Evolutionary conservation across 30 jellyfish, hydroid and myxozoan genomes (phyloP).

Genomic region (Aurelia aurita complex sp. Pacific): DNA sequence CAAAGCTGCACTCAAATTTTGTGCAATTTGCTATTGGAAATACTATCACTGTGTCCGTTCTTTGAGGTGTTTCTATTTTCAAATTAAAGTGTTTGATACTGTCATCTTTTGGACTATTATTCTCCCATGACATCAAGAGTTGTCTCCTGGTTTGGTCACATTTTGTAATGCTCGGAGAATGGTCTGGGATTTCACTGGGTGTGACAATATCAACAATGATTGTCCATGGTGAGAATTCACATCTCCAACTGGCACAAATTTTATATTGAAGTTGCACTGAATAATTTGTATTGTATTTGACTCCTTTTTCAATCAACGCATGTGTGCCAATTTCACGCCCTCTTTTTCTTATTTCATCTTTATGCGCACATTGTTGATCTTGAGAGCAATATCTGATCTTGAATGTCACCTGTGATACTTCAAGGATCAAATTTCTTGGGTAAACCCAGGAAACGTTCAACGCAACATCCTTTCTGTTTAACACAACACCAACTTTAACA

Average conservation of each 20-base stretch:
- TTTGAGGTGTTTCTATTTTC: neutral
- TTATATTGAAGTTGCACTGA: constrained; percentile 10
- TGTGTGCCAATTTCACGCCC: neutral
- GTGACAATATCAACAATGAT: neutral
- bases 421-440: constrained; percentile 12
- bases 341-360: neutral
- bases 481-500: neutral
- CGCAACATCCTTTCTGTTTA: neutral
- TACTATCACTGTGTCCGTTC: neutral
- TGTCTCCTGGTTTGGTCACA: neutral
- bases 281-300: constrained; percentile 21
- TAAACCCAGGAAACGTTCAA: constrained; percentile 35
- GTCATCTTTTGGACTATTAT: neutral
- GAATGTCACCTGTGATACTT: neutral
- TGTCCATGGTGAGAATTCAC: constrained; percentile 52
- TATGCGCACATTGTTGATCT: neutral
- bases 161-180: constrained; percentile 5
- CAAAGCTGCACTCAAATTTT: neutral
- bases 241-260: neutral
- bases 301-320: neutral
- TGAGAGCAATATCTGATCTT: constrained; percentile 21
- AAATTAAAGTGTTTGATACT: neutral
- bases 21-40: constrained; percentile 11
- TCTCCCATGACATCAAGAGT: constrained; percentile 11
- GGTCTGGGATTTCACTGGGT: constrained; percentile 28